Conservation (phyloP, 2,888 invertebrate species). For the Euproctis similis region DNA sequence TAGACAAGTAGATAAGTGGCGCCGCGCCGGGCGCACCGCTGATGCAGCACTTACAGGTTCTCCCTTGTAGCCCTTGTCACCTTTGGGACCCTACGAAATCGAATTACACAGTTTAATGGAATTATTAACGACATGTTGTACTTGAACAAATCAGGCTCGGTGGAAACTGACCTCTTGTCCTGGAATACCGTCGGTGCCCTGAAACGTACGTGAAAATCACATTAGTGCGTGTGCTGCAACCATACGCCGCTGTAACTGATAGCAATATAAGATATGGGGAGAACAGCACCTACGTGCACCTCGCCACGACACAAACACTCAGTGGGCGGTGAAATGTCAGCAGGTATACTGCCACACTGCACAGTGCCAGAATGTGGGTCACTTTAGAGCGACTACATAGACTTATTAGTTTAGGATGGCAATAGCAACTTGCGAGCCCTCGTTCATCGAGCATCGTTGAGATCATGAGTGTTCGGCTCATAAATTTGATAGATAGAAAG, state of each 20-base stretch:
- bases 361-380: too few species aligned
- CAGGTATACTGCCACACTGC: too few species aligned
- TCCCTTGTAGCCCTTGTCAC: conserved; percentile 92
- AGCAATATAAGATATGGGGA: background rate
- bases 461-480: too few species aligned
- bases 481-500: too few species aligned
- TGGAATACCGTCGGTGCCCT: conserved; percentile 96
- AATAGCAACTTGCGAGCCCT: too few species aligned
- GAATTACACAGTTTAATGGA: conserved; percentile 24
- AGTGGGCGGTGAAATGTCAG: too few species aligned
- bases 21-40: conserved; percentile 6
- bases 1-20: background rate
- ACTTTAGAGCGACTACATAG: too few species aligned
- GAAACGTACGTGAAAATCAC: conserved; percentile 45
- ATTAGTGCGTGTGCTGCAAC: conserved; percentile 8
- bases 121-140: background rate
- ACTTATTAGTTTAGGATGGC: too few species aligned
- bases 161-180: conserved; percentile 85
- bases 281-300: too few species aligned
- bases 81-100: conserved; percentile 85
- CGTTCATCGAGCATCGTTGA: too few species aligned
- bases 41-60: conserved; percentile 81
- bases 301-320: too few species aligned
- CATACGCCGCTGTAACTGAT: background rate
- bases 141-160: conserved; percentile 1